phyloP scores from a whole-genome alignment of 2,113 vertebrate genomes.

The Seriola dumerili region DNA sequence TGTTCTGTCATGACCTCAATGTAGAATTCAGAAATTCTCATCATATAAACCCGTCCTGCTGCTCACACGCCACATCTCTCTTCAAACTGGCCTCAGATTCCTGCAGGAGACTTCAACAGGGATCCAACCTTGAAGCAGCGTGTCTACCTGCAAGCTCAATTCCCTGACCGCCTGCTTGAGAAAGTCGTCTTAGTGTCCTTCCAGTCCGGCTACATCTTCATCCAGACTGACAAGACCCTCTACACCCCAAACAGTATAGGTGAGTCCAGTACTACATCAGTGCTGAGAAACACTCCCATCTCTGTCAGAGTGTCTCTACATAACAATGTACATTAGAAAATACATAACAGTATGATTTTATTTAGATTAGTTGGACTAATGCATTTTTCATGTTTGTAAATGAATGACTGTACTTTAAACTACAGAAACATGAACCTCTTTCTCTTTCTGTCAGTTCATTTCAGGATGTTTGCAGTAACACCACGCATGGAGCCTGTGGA shows the following conservation, averaged over 20 bases:
- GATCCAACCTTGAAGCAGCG: conserved; percentile 70
- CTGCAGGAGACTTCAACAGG: conserved; percentile 29
- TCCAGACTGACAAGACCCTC: conserved; percentile 80
- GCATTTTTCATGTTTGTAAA: background rate
- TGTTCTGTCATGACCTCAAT: background rate
- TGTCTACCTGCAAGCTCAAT: conserved; percentile 68
- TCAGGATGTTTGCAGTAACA: conserved; percentile 79
- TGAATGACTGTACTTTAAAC: background rate
- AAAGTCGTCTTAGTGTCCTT: conserved; percentile 77
- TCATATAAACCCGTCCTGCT: fast-evolving
- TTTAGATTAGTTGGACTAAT: background rate
- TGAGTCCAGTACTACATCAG: conserved; percentile 30
- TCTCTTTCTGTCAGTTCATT: conserved; percentile 74
- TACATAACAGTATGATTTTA: background rate
- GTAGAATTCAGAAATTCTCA: background rate
- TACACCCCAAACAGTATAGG: conserved; percentile 74
- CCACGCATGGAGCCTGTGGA: conserved; percentile 69
- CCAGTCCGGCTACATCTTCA: conserved; percentile 78
- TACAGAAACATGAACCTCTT: background rate
- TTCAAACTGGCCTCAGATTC: conserved; percentile 50
- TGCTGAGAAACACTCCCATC: background rate
- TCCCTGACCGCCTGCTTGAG: conserved; percentile 57
- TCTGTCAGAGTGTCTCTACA: background rate
- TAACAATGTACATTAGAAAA: background rate
- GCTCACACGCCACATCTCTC: background rate